phyloP scores from a whole-genome alignment of 2,797 vertebrate species.

The Sciaenops ocellatus region DNA sequence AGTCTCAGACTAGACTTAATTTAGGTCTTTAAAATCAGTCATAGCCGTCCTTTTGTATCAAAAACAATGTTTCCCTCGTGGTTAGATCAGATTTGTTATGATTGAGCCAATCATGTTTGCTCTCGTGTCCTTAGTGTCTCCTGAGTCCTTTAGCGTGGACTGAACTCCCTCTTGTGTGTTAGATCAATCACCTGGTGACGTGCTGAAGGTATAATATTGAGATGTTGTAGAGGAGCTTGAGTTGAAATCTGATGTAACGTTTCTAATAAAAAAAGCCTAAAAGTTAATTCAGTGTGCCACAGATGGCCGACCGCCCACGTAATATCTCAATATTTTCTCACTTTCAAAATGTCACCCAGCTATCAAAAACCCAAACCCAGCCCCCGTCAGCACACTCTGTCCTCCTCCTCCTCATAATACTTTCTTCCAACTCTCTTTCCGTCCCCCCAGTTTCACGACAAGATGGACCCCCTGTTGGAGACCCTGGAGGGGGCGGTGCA shows the following conservation, averaged over 20 bases:
- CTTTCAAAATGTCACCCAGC: conserved; percentile 60
- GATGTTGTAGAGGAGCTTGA: conserved; percentile 11
- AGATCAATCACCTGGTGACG: conserved; percentile 42
- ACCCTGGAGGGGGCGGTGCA: conserved; percentile 92
- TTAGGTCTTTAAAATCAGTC: conserved; percentile 18
- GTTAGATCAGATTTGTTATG: conserved; percentile 22
- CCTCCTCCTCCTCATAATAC: conserved; percentile 79
- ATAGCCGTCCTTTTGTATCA: conserved; percentile 16
- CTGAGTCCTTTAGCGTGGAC: conserved; percentile 3
- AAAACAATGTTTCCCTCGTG: not conserved
- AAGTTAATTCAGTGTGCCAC: conserved; percentile 10
- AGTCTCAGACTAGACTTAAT: conserved; percentile 11
- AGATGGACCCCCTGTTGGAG: conserved; percentile 98
- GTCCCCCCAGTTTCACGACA: conserved; percentile 95
- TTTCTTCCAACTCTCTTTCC: conserved; percentile 74
- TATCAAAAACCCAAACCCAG: conserved; percentile 26
- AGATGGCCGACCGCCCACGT: conserved; percentile 52
- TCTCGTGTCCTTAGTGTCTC: conserved; percentile 11
- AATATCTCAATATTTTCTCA: conserved; percentile 46
- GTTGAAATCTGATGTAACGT: not conserved
- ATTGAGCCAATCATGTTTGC: no score
- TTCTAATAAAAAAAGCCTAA: not conserved
- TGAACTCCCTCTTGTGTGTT: conserved; percentile 38
- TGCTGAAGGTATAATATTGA: conserved; percentile 46
- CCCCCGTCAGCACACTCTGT: conserved; percentile 55